Conservation (phyloP, 2,113 vertebrate species). For the Blennius ocellaris region DNA sequence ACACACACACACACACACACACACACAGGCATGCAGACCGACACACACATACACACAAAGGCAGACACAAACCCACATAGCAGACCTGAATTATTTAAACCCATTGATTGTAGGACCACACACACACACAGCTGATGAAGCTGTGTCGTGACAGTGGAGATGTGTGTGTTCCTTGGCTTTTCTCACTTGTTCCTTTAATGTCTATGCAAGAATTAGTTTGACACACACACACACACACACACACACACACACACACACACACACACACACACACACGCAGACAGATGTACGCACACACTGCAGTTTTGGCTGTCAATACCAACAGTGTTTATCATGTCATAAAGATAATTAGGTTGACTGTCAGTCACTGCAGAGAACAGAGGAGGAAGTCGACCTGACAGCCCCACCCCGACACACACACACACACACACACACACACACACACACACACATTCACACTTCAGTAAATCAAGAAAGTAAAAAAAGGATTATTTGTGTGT, state of each 20-base stretch:
- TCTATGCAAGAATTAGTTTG: constrained; percentile 12
- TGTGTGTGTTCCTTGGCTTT: constrained; percentile 42
- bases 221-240: constrained; percentile 26
- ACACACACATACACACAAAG: constrained; percentile 1
- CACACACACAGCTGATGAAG: constrained; percentile 12
- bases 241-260: constrained; percentile 30
- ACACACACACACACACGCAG: constrained; percentile 11
- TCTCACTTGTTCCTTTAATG: constrained; percentile 39
- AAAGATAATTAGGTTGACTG: constrained; percentile 73
- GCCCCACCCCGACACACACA: not conserved
- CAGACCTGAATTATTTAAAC: constrained; percentile 72
- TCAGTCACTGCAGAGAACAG: constrained; percentile 61
- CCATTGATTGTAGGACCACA: constrained; percentile 65
- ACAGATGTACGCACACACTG: not conserved
- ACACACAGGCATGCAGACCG: constrained; percentile 15
- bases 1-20: constrained; percentile 15
- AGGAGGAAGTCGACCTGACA: constrained; percentile 41
- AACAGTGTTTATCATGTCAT: constrained; percentile 73
- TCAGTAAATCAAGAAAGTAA: constrained; percentile 28
- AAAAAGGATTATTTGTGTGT: constrained; percentile 11
- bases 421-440: constrained; percentile 17
- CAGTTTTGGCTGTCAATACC: constrained; percentile 65
- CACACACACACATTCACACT: constrained; percentile 14
- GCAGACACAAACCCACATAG: constrained; percentile 15
- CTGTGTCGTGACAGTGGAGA: constrained; percentile 44